phyloP scores from a whole-genome alignment of 1,140 invertebrate species.

The Cotesia typhae region DNA sequence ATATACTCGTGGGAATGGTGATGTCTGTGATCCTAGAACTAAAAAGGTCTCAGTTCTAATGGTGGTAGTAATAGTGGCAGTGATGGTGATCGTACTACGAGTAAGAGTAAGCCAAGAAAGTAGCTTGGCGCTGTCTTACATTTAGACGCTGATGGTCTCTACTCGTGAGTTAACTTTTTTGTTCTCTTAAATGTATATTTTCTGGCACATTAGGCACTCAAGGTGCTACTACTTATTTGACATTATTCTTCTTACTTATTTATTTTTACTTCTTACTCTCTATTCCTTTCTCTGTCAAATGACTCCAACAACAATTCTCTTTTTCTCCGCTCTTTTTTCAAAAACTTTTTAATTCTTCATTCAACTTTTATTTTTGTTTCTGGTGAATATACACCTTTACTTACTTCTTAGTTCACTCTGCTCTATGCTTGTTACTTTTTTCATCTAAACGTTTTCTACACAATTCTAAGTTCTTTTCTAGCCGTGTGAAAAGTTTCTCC shows the following conservation, averaged over 20 bases:
- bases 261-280: neutral
- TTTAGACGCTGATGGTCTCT: conserved; percentile 5
- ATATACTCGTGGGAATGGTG: conserved; percentile 13
- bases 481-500: conserved; percentile 27
- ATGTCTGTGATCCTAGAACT: no score
- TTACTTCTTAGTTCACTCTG: neutral
- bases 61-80: no score
- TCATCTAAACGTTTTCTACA: conserved; percentile 4
- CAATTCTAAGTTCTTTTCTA: conserved; percentile 29
- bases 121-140: conserved; percentile 5
- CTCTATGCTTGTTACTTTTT: conserved; percentile 1
- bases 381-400: neutral
- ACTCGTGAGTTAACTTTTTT: neutral
- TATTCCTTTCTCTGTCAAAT: no score
- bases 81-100: no score
- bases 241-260: conserved; percentile 23
- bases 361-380: neutral
- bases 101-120: conserved; percentile 5
- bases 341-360: neutral
- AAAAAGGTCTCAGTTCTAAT: no score
- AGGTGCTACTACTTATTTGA: conserved; percentile 24
- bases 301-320: conserved; percentile 7
- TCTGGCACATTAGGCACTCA: conserved; percentile 30
- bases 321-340: neutral
- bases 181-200: conserved; percentile 34